A percentile compares a stretch with the other conserved stretches of the same genome.
phyloP scores from a whole-genome alignment of 2,113 vertebrate genomes.

The Crypturellus undulatus region DNA sequence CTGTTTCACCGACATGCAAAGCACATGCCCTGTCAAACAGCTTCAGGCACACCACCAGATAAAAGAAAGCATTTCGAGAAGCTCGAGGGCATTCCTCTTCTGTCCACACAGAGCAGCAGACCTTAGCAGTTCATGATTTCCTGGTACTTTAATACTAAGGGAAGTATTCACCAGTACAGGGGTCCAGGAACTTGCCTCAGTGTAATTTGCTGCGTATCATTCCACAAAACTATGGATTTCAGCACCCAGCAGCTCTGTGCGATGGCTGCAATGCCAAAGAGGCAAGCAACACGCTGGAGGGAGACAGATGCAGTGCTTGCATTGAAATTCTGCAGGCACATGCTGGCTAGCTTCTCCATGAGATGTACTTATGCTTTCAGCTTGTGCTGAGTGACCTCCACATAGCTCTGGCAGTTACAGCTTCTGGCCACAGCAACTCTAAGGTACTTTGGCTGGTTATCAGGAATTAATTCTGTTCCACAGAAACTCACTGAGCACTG shows the following conservation, averaged over 20 bases:
- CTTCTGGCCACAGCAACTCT: background rate
- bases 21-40: constrained; percentile 1
- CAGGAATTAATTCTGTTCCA: constrained; percentile 8
- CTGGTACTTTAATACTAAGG: background rate
- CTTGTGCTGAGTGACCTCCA: constrained; percentile 33
- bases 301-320: background rate
- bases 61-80: constrained; percentile 32
- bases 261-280: background rate
- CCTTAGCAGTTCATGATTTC: constrained; percentile 53
- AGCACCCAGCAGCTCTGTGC: background rate
- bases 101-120: constrained; percentile 39
- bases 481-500: background rate
- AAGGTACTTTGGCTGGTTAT: constrained; percentile 17
- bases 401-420: background rate
- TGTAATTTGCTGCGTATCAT: constrained; percentile 23
- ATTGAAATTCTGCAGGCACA: constrained; percentile 47
- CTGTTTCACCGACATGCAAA: constrained; percentile 30
- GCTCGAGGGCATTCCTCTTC: constrained; percentile 26
- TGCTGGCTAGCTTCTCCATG: background rate
- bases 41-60: background rate
- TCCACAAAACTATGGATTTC: constrained; percentile 17
- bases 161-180: accelerated
- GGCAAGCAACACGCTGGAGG: background rate
- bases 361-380: constrained; percentile 14
- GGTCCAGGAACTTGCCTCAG: constrained; percentile 28